These are phyloP conservation scores for Paracanthobrama guichenoti DNA, from an alignment of 2,113 vertebrate species.

Conservation along the genomic window DNA sequence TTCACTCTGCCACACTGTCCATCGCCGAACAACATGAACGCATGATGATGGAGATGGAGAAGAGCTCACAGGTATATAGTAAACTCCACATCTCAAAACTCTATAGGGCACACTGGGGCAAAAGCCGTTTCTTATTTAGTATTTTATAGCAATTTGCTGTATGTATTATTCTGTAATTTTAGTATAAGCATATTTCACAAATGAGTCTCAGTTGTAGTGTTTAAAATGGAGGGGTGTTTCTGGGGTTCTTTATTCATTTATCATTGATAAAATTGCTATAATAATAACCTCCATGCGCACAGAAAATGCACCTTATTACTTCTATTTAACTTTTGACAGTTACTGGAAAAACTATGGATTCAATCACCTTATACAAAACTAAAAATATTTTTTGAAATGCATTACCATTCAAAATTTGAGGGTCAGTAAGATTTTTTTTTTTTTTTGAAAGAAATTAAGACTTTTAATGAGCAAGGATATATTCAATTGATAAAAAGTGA, in stretches of 20 bases:
- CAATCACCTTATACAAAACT: background rate
- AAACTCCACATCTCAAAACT: background rate
- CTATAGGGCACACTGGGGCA: background rate
- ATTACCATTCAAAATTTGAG: background rate
- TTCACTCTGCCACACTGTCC: slow-evolving; percentile 96
- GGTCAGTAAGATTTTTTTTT: background rate
- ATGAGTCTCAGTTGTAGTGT: background rate
- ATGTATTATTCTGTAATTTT: background rate
- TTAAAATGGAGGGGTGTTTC: background rate
- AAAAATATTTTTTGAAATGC: background rate
- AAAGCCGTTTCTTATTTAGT: background rate
- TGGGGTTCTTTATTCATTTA: too few relatives aligned
- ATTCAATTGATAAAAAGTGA: background rate
- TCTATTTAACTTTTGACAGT: background rate
- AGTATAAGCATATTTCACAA: background rate
- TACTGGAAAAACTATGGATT: background rate
- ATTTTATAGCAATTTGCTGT: background rate
- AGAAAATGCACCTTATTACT: background rate
- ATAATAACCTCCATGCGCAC: background rate
- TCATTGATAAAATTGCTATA: background rate
- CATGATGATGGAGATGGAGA: slow-evolving; percentile 97
- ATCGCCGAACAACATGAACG: slow-evolving; percentile 98
- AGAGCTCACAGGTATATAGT: slow-evolving; percentile 91
- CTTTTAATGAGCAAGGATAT: too few relatives aligned
- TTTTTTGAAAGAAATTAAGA: too few relatives aligned